Conservation (phyloP, 2,888 invertebrate genomes). For the Dendrolimus pini region DNA sequence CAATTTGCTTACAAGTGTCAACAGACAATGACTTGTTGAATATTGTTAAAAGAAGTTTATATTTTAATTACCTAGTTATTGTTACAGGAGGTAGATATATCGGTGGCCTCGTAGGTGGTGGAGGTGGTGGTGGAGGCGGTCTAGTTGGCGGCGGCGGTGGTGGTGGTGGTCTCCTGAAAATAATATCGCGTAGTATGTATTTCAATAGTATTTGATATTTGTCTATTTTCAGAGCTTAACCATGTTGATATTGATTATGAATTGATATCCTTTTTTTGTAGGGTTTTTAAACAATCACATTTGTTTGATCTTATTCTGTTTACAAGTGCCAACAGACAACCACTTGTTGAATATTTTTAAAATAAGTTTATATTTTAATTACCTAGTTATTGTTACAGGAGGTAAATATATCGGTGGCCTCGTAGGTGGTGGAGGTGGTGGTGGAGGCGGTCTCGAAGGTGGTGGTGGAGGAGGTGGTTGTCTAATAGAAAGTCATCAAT, state of each 20-base stretch:
- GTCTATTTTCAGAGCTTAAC: too few species aligned
- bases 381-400: slow-evolving; percentile 10
- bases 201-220: too few species aligned
- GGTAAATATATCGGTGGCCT: slow-evolving; percentile 14
- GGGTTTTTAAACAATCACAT: too few species aligned
- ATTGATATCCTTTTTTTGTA: too few species aligned
- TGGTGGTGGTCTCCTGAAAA: slow-evolving; percentile 10
- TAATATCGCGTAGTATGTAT: not conserved
- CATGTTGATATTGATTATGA: too few species aligned
- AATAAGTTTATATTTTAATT: not conserved
- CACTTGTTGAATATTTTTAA: too few species aligned
- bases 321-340: too few species aligned
- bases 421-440: slow-evolving; percentile 11
- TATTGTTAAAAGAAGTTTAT: too few species aligned
- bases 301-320: too few species aligned
- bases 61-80: not conserved
- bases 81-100: slow-evolving; percentile 16
- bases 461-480: slow-evolving; percentile 18
- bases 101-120: slow-evolving; percentile 6
- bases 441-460: slow-evolving; percentile 14
- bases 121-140: slow-evolving; percentile 13
- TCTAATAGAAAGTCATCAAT: slow-evolving; percentile 5
- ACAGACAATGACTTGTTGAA: too few species aligned
- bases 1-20: too few species aligned
- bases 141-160: slow-evolving; percentile 13